Evolutionary conservation across 2,113 vertebrate genomes (phyloP).

Genomic region (Melanerpes formicivorus): DNA sequence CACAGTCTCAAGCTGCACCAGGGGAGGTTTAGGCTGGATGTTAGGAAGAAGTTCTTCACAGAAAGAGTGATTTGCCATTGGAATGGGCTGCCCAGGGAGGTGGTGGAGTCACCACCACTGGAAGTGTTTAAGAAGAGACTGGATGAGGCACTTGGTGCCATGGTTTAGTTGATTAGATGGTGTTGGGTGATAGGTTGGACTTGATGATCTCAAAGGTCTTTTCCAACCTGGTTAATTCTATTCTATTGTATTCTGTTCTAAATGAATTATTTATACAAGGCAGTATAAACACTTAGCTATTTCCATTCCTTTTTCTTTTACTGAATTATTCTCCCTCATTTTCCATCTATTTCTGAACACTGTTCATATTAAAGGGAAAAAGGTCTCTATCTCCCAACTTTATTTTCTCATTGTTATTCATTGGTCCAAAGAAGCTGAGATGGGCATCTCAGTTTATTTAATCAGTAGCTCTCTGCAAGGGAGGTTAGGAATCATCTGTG

Average conservation of each 20-base stretch:
- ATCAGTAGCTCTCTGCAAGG: constrained; percentile 83
- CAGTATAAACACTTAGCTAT: constrained; percentile 20
- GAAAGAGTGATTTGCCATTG: no score
- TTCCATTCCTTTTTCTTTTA: constrained; percentile 21
- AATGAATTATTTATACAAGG: constrained; percentile 23
- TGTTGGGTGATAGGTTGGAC: no score
- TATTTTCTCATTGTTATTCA: constrained; percentile 88
- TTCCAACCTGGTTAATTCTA: no score
- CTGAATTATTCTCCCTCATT: constrained; percentile 22
- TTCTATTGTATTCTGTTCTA: neutral
- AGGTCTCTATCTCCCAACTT: constrained; percentile 53
- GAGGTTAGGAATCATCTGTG: constrained; percentile 80
- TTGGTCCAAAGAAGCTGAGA: constrained; percentile 84
- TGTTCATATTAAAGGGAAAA: constrained; percentile 47
- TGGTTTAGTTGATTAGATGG: no score
- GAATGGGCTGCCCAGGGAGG: no score
- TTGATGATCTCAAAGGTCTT: no score
- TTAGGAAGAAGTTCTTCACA: no score
- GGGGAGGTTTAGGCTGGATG: no score
- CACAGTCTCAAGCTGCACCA: no score
- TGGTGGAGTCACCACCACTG: no score
- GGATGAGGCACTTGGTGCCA: no score
- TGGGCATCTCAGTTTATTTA: constrained; percentile 89
- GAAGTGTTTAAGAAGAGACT: no score
- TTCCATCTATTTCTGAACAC: constrained; percentile 4